A percentile compares a stretch with the other conserved stretches of the same genome.
Conservation (phyloP, 1,140 invertebrate genomes). For the Drosophila arawakana region DNA sequence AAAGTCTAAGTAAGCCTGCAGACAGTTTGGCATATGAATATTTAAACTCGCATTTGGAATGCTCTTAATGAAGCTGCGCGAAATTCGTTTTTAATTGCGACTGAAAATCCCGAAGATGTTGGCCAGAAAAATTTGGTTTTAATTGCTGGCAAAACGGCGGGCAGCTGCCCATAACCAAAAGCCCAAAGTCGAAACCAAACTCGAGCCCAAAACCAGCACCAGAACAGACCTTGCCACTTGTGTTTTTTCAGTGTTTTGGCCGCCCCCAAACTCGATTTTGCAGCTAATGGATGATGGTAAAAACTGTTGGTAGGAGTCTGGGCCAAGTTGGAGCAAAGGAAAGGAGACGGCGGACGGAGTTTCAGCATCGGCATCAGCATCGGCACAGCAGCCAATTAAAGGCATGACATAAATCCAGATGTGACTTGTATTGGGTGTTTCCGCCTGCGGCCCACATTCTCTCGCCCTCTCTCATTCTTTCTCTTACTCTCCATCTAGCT, state of each 20-base stretch:
- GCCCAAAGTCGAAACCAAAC: slow-evolving; percentile 1
- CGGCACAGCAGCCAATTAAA: slow-evolving; percentile 84
- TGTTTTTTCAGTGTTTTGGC: slow-evolving; percentile 65
- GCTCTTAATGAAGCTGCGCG: slow-evolving; percentile 75
- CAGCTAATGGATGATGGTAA: slow-evolving; percentile 76
- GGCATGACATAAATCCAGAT: slow-evolving; percentile 84
- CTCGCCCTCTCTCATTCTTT: slow-evolving; percentile 67
- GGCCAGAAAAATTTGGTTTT: slow-evolving; percentile 76
- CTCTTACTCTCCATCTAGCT: slow-evolving; percentile 35
- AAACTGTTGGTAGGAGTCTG: slow-evolving; percentile 51
- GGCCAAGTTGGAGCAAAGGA: slow-evolving; percentile 13
- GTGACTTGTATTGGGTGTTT: slow-evolving; percentile 84
- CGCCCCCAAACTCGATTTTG: slow-evolving; percentile 72
- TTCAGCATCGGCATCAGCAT: slow-evolving; percentile 50
- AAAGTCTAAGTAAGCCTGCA: slow-evolving; percentile 31
- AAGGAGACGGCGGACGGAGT: background rate
- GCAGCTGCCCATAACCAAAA: slow-evolving; percentile 14
- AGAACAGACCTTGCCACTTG: slow-evolving; percentile 62
- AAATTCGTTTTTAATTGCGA: slow-evolving; percentile 82
- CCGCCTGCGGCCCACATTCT: slow-evolving; percentile 83
- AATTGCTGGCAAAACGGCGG: slow-evolving; percentile 61
- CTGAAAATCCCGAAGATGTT: slow-evolving; percentile 74
- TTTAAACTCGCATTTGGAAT: slow-evolving; percentile 63
- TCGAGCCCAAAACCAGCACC: background rate
- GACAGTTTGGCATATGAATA: slow-evolving; percentile 65